Evolutionary conservation across 1,140 invertebrate species (phyloP), one percentile per base, ranked within the genome.

Genomic region (Drosophila auraria): DNA sequence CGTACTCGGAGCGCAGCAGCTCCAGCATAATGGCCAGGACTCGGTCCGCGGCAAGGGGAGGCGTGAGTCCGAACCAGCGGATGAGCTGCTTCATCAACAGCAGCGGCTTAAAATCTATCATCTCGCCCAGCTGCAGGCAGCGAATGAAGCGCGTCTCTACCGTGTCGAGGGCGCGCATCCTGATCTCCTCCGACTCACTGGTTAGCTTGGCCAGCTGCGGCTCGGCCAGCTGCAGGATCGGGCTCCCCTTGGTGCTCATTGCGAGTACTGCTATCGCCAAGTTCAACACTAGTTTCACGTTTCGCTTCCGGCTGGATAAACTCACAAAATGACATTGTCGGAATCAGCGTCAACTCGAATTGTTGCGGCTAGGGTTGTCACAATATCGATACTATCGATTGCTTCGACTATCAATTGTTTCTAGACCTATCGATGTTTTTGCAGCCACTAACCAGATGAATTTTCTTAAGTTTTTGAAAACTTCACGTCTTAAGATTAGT

Each of bases 71-170:
- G 54, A 93, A 92, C 92, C 92, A 93, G 8, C 90, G 87, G n/a
- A 93, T 93, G 0, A 93, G 54, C 15, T 93, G 90, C 44, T 93
- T 93, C 3, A 82, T 63, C 7, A 92, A 38, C n/a, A 80, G 20
- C 7, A 83, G 59, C 7, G 87, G 72, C 25, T 92, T 89, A 3
- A 92, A 82, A 11, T 63, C 56, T 1, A 92, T 74, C 1, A 7
- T 25, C 65, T 77, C 78, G 30, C 68, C 70, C 30, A 82, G 68
- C 20, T 65, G 62, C 12, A 91, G 53, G n/a, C 80, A 68, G 12
- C 82, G 78, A 9, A 78, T 71, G 20, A 93, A 61, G 30, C 81
- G 78, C 12, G 77, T 70, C 47, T 89, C 84, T 4, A 92, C 49
- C 25, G 91, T 78, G 27, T 93, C 80, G 9, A 93, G 69, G 17